These are phyloP conservation scores for Rhadinocentrus ornatus DNA, from an alignment of 2,797 vertebrate species.

Conservation along the genomic window DNA sequence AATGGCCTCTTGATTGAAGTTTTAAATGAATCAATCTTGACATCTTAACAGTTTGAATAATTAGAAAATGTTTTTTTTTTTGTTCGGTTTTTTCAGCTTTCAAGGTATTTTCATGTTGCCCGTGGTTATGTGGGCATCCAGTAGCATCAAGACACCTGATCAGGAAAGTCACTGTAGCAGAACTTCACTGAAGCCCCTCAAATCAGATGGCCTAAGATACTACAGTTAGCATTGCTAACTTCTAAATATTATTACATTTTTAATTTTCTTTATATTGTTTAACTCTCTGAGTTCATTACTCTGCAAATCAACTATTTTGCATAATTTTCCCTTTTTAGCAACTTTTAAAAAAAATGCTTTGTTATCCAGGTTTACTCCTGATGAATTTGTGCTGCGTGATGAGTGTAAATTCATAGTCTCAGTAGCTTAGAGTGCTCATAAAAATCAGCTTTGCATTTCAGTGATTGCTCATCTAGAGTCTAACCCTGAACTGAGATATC, in stretches of 20 bases:
- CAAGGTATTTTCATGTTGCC: background rate
- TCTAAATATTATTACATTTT: background rate
- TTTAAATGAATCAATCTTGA: background rate
- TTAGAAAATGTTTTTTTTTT: background rate
- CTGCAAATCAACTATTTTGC: background rate
- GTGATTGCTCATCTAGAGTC: conserved; percentile 9
- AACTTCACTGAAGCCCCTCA: conserved; percentile 16
- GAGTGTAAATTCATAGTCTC: background rate
- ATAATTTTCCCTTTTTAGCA: background rate
- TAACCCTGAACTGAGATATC: too few relatives aligned
- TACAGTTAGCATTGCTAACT: conserved; percentile 2
- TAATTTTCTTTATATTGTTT: background rate
- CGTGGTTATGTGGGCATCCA: conserved; percentile 20
- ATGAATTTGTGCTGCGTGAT: conserved; percentile 15
- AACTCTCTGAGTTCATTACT: background rate
- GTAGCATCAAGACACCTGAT: conserved; percentile 57
- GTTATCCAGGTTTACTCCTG: background rate
- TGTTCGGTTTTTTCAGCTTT: background rate
- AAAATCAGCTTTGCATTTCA: conserved; percentile 25
- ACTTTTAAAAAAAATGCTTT: conserved; percentile 13
- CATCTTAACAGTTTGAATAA: conserved; percentile 1
- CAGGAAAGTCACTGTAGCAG: conserved; percentile 58
- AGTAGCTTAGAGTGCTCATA: conserved; percentile 3
- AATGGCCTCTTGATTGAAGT: conserved; percentile 10
- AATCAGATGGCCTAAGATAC: background rate